Evolutionary conservation across 1,140 invertebrate genomes (phyloP).

Genomic region (Ylistrum balloti): DNA sequence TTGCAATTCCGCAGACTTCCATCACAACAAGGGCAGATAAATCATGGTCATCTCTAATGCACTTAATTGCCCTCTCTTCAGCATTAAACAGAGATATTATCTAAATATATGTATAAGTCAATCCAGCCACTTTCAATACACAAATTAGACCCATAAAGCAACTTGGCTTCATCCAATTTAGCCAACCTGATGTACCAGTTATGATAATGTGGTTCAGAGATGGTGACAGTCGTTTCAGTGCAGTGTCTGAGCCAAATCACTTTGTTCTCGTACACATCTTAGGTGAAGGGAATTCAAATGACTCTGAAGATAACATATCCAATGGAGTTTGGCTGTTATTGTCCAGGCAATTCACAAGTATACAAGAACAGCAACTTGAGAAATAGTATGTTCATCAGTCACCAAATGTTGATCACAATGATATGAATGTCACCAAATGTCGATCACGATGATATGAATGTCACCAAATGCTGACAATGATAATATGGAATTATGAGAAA

Average conservation of each 20-base stretch:
- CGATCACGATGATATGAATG: too few relatives aligned
- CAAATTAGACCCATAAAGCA: not conserved
- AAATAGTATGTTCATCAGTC: too few relatives aligned
- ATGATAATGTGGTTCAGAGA: not conserved
- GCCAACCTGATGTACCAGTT: not conserved
- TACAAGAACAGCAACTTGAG: too few relatives aligned
- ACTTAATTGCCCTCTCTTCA: not conserved
- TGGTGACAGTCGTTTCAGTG: not conserved
- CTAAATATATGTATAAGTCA: not conserved
- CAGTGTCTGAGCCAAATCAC: not conserved
- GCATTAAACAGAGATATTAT: not conserved
- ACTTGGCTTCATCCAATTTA: not conserved
- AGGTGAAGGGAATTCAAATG: not conserved
- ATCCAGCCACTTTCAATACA: not conserved
- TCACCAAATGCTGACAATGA: too few relatives aligned
- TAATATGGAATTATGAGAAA: too few relatives aligned
- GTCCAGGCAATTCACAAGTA: not conserved
- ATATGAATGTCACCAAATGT: too few relatives aligned
- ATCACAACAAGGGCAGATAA: not conserved
- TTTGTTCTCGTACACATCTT: not conserved
- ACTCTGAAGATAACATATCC: not conserved
- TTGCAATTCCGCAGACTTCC: not conserved
- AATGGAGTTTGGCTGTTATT: not conserved
- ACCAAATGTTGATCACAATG: too few relatives aligned
- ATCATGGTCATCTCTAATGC: not conserved